Conservation (phyloP, 2,888 invertebrate species). For the Caenorhabditis sp. region DNA sequence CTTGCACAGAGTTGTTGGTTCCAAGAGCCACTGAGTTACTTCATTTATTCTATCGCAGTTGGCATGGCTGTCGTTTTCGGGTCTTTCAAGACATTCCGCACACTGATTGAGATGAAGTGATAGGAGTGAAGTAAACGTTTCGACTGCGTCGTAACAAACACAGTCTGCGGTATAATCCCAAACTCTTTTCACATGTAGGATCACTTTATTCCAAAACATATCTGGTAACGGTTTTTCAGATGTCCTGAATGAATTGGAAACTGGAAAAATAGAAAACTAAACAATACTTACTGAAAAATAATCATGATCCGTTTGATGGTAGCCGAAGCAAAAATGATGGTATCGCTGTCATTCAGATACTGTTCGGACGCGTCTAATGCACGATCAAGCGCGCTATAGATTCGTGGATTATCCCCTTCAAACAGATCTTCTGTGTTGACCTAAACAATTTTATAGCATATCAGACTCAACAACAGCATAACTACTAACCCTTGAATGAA, state of each 20-base stretch:
- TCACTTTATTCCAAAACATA: constrained; percentile 20
- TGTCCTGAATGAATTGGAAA: too few species aligned
- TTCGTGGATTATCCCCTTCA: constrained; percentile 29
- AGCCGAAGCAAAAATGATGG: constrained; percentile 55
- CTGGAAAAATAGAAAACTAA: too few species aligned
- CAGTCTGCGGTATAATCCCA: constrained; percentile 72
- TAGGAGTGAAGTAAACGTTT: constrained; percentile 64
- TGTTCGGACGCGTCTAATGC: constrained; percentile 49
- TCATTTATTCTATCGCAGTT: constrained; percentile 64
- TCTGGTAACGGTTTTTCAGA: constrained; percentile 1
- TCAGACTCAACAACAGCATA: neutral
- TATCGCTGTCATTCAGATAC: constrained; percentile 51
- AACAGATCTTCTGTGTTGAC: constrained; percentile 46
- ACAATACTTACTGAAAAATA: constrained; percentile 49
- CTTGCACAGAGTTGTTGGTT: constrained; percentile 48
- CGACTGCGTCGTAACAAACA: constrained; percentile 70
- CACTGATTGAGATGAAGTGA: constrained; percentile 63
- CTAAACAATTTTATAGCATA: neutral
- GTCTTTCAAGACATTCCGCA: constrained; percentile 44
- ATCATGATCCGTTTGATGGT: constrained; percentile 68
- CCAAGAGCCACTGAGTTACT: constrained; percentile 59
- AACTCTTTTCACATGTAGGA: constrained; percentile 54
- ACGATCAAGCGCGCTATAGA: constrained; percentile 26
- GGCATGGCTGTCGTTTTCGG: neutral
- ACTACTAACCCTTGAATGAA: constrained; percentile 37